A percentile compares a stretch with the other conserved stretches of the same genome.
Evolutionary conservation across 2,888 invertebrate species (phyloP).

Genomic region (Pemphredon lugubris): DNA sequence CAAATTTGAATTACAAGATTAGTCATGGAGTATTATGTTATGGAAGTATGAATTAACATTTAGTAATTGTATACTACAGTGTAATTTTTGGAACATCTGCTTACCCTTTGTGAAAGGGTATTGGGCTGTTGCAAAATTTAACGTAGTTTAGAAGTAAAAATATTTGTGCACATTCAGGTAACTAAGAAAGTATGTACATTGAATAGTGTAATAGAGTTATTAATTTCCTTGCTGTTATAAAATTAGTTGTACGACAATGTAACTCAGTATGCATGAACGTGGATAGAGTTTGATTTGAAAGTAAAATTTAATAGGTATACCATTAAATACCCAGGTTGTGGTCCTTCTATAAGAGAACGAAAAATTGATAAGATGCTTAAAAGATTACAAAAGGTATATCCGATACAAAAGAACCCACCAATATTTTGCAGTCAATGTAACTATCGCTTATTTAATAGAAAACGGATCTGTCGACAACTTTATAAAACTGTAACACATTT

Average conservation of each 20-base stretch:
- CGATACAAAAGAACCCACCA: background rate
- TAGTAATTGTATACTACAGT: too few species aligned
- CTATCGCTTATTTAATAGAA: too few species aligned
- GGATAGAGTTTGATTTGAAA: slow-evolving; percentile 28
- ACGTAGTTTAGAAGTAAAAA: slow-evolving; percentile 9
- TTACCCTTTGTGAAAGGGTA: slow-evolving; percentile 17
- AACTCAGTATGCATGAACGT: slow-evolving; percentile 31
- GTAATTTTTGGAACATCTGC: slow-evolving; percentile 8
- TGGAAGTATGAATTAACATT: background rate
- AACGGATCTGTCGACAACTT: too few species aligned
- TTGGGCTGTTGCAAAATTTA: slow-evolving; percentile 14
- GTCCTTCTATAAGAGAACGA: slow-evolving; percentile 46
- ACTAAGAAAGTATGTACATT: slow-evolving; percentile 27
- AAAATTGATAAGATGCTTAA: slow-evolving; percentile 18
- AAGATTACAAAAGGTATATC: background rate
- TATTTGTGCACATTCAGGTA: slow-evolving; percentile 46
- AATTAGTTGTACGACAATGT: slow-evolving; percentile 20
- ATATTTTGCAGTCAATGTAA: too few species aligned
- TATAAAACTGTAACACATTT: too few species aligned
- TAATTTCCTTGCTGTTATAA: slow-evolving; percentile 13
- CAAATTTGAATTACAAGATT: slow-evolving; percentile 11
- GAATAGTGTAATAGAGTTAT: slow-evolving; percentile 13
- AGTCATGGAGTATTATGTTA: background rate
- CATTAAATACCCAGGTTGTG: slow-evolving; percentile 46
- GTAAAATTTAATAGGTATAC: slow-evolving; percentile 46